These are phyloP conservation scores for Artibeus lituratus DNA, from an alignment of 2,797 vertebrate species.

Conservation along the genomic window DNA sequence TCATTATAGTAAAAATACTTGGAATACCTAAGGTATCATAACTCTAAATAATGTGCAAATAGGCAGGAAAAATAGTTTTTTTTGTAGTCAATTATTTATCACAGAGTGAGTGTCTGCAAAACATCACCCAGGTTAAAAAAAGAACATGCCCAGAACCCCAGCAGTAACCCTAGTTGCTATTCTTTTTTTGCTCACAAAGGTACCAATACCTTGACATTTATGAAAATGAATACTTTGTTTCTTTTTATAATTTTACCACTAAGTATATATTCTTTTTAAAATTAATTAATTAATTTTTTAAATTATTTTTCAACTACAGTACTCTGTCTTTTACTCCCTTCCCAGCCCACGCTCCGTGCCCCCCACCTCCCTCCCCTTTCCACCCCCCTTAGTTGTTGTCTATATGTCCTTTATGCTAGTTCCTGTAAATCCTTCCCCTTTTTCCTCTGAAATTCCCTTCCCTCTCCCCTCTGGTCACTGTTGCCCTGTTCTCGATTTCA, in stretches of 20 bases:
- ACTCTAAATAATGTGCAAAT: not conserved
- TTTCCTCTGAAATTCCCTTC: too few species aligned
- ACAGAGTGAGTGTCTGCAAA: not conserved
- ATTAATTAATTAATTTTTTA: too few species aligned
- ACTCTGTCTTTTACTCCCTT: too few species aligned
- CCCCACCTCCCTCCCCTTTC: too few species aligned
- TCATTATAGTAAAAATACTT: not conserved
- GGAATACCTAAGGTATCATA: not conserved
- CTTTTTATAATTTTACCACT: not conserved
- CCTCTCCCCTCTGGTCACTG: too few species aligned
- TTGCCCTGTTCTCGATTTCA: too few species aligned
- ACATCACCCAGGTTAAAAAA: not conserved
- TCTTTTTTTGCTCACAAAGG: not conserved
- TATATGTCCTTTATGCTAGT: too few species aligned
- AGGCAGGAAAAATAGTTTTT: not conserved
- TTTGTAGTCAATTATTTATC: not conserved
- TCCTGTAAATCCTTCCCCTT: too few species aligned
- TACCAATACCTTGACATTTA: not conserved
- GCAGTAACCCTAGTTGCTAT: not conserved
- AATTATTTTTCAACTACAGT: too few species aligned
- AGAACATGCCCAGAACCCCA: not conserved
- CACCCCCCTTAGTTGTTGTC: too few species aligned
- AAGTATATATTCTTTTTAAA: not conserved
- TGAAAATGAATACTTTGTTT: not conserved
- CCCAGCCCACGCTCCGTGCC: too few species aligned